phyloP scores from a whole-genome alignment of 1,140 invertebrate species.

The Drosophila murphyi region DNA sequence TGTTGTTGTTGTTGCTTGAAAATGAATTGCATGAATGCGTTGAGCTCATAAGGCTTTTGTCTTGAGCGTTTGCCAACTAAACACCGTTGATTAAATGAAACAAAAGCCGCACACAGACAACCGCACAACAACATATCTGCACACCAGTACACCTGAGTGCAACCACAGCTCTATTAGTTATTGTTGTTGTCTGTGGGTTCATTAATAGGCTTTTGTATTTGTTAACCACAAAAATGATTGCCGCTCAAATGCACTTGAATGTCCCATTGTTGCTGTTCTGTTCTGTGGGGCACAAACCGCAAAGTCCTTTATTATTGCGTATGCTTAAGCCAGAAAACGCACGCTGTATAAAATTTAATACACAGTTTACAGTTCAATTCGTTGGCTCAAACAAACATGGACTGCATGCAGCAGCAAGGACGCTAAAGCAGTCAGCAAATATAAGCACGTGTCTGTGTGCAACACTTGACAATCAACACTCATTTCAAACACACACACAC shows the following conservation, averaged over 20 bases:
- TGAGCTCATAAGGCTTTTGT: conserved; percentile 54
- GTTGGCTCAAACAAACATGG: conserved; percentile 53
- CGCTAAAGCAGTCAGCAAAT: conserved; percentile 47
- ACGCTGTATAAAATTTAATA: conserved; percentile 74
- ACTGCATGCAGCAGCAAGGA: conserved; percentile 32
- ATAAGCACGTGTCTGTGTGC: conserved; percentile 74
- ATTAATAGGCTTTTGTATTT: conserved; percentile 83
- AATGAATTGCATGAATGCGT: conserved; percentile 31
- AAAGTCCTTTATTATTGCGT: conserved; percentile 77
- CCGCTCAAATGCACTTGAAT: conserved; percentile 81
- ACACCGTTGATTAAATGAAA: conserved; percentile 76
- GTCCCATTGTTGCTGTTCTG: conserved; percentile 53
- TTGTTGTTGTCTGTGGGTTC: conserved; percentile 58
- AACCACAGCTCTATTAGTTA: conserved; percentile 54
- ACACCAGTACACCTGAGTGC: conserved; percentile 23
- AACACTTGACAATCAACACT: conserved; percentile 79
- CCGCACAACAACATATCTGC: neutral
- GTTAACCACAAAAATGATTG: conserved; percentile 81
- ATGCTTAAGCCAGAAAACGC: conserved; percentile 46
- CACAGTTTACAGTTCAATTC: conserved; percentile 68
- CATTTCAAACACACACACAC: conserved; percentile 22
- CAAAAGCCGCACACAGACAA: conserved; percentile 53
- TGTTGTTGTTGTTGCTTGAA: conserved; percentile 14
- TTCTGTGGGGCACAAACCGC: conserved; percentile 43
- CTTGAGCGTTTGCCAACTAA: conserved; percentile 69